Conservation (phyloP, 2,888 invertebrate species). For the Polyommatus icarus region DNA sequence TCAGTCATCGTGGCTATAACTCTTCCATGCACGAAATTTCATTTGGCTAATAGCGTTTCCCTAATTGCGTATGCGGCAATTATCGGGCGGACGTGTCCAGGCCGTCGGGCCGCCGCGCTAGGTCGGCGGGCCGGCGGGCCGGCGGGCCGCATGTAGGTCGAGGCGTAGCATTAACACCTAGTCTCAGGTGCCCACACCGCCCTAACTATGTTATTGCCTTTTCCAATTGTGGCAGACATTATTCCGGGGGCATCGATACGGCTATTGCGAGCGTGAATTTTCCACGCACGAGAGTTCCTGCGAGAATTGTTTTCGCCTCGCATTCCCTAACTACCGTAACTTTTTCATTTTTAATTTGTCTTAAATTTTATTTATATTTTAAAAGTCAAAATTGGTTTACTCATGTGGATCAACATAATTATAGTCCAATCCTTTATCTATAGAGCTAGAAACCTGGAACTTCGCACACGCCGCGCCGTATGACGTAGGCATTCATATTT, state of each 20-base stretch:
- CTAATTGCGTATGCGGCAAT: slow-evolving; percentile 66
- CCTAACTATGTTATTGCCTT: slow-evolving; percentile 40
- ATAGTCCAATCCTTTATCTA: no score
- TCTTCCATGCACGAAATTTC: slow-evolving; percentile 51
- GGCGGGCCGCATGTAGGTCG: slow-evolving; percentile 54
- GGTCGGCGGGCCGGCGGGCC: slow-evolving; percentile 46
- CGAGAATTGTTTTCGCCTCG: not conserved
- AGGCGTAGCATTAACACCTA: slow-evolving; percentile 52
- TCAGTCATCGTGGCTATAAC: slow-evolving; percentile 57
- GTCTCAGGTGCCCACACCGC: slow-evolving; percentile 52
- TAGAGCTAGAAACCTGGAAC: no score
- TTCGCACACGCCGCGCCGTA: no score
- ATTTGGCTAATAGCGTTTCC: slow-evolving; percentile 59
- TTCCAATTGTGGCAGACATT: slow-evolving; percentile 33
- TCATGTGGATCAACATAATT: no score
- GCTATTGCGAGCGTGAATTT: not conserved
- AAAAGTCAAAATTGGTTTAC: no score
- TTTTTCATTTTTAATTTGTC: not conserved
- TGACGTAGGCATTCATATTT: no score
- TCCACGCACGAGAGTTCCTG: not conserved
- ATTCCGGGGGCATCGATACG: slow-evolving; percentile 31
- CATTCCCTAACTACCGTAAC: not conserved
- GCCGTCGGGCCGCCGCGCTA: slow-evolving; percentile 43
- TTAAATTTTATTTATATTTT: no score
- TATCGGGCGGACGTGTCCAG: slow-evolving; percentile 60